These are phyloP conservation scores for Propithecus coquereli DNA, from an alignment of 2,113 vertebrate species.

Conservation along the genomic window DNA sequence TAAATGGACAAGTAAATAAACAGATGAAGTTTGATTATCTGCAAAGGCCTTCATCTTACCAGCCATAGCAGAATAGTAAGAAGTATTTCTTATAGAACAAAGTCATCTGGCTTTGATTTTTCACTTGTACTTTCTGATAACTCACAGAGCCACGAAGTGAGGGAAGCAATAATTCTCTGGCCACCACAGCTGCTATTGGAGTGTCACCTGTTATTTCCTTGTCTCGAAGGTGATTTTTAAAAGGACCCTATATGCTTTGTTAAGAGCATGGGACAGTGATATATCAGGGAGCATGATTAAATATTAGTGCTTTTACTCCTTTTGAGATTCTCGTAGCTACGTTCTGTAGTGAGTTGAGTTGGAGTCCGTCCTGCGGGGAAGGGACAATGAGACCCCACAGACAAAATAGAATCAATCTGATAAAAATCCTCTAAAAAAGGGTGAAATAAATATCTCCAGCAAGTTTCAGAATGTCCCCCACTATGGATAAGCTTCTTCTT, in stretches of 20 bases:
- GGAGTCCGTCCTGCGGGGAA: neutral
- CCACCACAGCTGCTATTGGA: neutral
- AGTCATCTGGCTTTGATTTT: conserved; percentile 55
- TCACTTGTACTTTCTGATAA: conserved; percentile 15
- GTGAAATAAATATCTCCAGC: neutral
- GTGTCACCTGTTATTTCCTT: neutral
- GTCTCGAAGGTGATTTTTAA: neutral
- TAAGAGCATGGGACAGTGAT: neutral
- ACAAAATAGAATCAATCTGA: neutral
- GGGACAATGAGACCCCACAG: neutral
- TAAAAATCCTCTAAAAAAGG: neutral
- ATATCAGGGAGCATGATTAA: neutral
- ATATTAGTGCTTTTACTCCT: neutral
- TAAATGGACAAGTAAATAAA: neutral
- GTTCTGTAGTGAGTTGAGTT: neutral
- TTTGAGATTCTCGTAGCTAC: neutral
- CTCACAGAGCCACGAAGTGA: neutral
- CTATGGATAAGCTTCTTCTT: neutral
- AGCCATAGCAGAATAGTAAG: neutral
- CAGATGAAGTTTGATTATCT: neutral
- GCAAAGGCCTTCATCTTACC: neutral
- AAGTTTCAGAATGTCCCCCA: neutral
- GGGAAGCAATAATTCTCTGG: conserved; percentile 34
- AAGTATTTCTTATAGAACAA: neutral
- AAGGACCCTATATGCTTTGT: neutral